These are phyloP conservation scores for Ptilorrhoa leucosticta DNA, from an alignment of 2,113 vertebrate genomes.

Conservation along the genomic window DNA sequence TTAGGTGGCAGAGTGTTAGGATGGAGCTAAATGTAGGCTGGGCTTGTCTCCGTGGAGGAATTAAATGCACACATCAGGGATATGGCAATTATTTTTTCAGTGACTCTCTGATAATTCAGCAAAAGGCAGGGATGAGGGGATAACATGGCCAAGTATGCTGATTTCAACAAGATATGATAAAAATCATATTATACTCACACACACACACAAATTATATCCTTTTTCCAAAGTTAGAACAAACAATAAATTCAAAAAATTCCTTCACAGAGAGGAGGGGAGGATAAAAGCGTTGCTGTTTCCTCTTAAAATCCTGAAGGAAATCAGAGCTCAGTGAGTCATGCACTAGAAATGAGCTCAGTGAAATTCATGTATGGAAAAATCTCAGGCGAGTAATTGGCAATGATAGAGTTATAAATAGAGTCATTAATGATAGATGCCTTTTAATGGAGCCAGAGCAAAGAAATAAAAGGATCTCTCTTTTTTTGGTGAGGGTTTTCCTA, in stretches of 20 bases:
- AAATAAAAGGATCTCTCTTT: background rate
- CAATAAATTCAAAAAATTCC: background rate
- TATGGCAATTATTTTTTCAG: background rate
- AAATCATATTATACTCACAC: background rate
- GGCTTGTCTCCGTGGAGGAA: background rate
- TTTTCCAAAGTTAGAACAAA: background rate
- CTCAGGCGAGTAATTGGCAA: background rate
- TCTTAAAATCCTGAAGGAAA: conserved; percentile 26
- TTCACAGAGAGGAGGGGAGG: background rate
- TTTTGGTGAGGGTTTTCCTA: background rate
- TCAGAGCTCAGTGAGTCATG: conserved; percentile 10
- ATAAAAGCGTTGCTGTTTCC: conserved; percentile 8
- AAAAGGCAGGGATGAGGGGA: background rate
- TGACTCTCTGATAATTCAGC: background rate
- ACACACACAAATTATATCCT: background rate
- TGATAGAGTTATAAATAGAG: conserved; percentile 1
- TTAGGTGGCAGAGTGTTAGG: background rate
- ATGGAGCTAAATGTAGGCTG: background rate
- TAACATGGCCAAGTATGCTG: background rate
- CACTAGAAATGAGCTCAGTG: background rate
- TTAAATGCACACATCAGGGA: background rate
- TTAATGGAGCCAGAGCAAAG: background rate
- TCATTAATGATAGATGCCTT: conserved; percentile 12
- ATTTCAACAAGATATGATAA: background rate
- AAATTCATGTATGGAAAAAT: background rate